phyloP scores from a whole-genome alignment of 2,113 vertebrate species.

The Loxodonta africana region DNA sequence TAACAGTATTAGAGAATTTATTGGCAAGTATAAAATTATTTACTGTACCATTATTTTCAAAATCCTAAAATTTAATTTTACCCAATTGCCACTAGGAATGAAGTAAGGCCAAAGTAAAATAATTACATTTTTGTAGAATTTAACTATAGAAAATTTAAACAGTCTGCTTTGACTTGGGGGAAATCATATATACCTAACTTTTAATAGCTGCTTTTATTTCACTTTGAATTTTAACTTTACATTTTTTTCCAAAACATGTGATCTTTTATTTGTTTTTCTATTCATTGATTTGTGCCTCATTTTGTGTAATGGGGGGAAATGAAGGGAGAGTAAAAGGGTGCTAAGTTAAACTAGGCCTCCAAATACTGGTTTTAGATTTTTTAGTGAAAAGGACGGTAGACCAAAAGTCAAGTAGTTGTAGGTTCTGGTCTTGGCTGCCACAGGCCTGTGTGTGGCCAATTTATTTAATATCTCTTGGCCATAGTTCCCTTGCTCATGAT shows the following conservation, averaged over 20 bases:
- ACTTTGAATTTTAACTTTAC: constrained; percentile 17
- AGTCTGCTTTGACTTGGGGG: constrained; percentile 42
- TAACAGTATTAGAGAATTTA: constrained; percentile 46
- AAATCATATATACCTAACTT: neutral
- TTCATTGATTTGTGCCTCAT: neutral
- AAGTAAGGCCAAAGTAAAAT: constrained; percentile 52
- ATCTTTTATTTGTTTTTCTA: neutral
- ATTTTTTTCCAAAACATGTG: neutral
- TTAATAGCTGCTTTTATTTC: constrained; percentile 13
- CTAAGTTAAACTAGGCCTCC: neutral
- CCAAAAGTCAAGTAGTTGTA: neutral
- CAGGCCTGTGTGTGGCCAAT: neutral
- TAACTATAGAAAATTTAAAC: constrained; percentile 44
- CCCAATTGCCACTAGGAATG: constrained; percentile 42
- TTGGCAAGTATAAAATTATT: constrained; percentile 27
- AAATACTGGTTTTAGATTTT: constrained; percentile 48
- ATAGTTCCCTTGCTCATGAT: constrained; percentile 36
- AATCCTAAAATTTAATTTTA: constrained; percentile 69
- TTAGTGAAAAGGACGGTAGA: neutral
- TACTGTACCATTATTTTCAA: constrained; percentile 40
- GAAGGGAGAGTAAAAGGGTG: neutral
- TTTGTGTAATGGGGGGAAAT: constrained; percentile 29
- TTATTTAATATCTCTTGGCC: constrained; percentile 14
- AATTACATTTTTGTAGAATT: constrained; percentile 41
- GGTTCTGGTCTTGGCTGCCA: neutral